A percentile compares a stretch with the other conserved stretches of the same genome.
phyloP scores from a whole-genome alignment of 2,888 invertebrate species.

The Drosophila setosimentum region DNA sequence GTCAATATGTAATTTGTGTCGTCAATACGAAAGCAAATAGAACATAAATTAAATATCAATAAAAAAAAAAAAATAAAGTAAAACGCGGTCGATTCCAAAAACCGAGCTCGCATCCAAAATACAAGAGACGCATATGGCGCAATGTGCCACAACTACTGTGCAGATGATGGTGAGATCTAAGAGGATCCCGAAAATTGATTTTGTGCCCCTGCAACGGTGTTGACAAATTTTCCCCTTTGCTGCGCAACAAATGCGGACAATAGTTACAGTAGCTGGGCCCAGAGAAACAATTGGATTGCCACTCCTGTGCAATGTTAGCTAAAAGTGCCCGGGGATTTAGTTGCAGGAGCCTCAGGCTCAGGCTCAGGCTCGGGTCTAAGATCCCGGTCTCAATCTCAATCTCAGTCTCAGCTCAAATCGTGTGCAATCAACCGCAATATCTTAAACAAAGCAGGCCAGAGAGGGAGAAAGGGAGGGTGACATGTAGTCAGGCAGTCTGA shows the following conservation, averaged over 20 bases:
- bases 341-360: constrained; percentile 11
- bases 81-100: constrained; percentile 43
- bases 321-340: constrained; percentile 54
- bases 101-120: constrained; percentile 1
- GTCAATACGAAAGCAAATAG: constrained; percentile 68
- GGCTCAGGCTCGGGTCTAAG: constrained; percentile 7
- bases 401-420: constrained; percentile 63
- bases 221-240: constrained; percentile 68
- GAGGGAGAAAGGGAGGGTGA: constrained; percentile 2
- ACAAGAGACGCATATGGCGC: constrained; percentile 38
- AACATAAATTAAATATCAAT: constrained; percentile 80
- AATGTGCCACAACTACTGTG: constrained; percentile 12
- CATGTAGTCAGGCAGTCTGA: constrained; percentile 38
- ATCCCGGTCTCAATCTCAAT: constrained; percentile 3
- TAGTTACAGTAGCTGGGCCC: constrained; percentile 54
- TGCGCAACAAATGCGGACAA: constrained; percentile 34
- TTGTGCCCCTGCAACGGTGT: constrained; percentile 42
- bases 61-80: constrained; percentile 16
- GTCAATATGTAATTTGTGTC: constrained; percentile 83
- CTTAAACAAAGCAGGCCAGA: constrained; percentile 57
- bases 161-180: constrained; percentile 51
- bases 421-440: constrained; percentile 82
- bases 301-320: constrained; percentile 68
- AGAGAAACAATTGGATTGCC: constrained; percentile 54
- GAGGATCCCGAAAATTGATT: constrained; percentile 65